phyloP scores from a whole-genome alignment of 2,797 vertebrate species.

The Knipowitschia caucasica region DNA sequence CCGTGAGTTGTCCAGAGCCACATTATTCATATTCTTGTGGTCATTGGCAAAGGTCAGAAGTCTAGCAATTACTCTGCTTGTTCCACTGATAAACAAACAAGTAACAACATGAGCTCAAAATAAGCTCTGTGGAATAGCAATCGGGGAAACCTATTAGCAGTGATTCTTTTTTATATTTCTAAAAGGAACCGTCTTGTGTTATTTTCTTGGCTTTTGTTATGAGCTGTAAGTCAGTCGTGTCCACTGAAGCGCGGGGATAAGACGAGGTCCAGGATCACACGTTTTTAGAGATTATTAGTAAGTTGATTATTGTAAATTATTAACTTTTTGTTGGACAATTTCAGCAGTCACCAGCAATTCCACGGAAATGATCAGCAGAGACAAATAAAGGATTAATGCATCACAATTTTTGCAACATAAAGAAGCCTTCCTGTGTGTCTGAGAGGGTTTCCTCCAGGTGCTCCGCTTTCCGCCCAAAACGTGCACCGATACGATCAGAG shows the following conservation, averaged over 20 bases:
- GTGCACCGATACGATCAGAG: no score
- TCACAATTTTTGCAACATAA: no score
- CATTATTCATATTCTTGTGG: constrained; percentile 44
- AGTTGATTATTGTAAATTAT: no score
- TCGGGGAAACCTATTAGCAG: background rate
- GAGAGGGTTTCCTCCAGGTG: no score
- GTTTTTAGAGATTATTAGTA: background rate
- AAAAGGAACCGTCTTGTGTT: background rate
- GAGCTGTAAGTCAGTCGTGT: background rate
- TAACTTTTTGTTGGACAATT: no score
- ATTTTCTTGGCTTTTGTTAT: background rate
- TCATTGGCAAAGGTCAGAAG: constrained; percentile 54
- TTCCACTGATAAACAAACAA: constrained; percentile 55
- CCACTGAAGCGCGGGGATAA: background rate
- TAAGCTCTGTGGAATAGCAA: constrained; percentile 21
- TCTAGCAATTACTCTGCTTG: constrained; percentile 53
- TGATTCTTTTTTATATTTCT: background rate
- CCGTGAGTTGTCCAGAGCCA: constrained; percentile 58
- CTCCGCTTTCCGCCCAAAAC: no score
- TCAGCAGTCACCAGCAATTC: no score
- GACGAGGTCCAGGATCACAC: background rate
- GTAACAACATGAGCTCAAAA: constrained; percentile 17
- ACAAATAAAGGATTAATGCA: no score
- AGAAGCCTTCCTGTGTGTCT: no score
- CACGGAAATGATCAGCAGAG: no score